Evolutionary conservation across 37 sponge, comb jelly and placozoan genomes (phyloP).

Genomic region (Cladorhizidae sp.): DNA sequence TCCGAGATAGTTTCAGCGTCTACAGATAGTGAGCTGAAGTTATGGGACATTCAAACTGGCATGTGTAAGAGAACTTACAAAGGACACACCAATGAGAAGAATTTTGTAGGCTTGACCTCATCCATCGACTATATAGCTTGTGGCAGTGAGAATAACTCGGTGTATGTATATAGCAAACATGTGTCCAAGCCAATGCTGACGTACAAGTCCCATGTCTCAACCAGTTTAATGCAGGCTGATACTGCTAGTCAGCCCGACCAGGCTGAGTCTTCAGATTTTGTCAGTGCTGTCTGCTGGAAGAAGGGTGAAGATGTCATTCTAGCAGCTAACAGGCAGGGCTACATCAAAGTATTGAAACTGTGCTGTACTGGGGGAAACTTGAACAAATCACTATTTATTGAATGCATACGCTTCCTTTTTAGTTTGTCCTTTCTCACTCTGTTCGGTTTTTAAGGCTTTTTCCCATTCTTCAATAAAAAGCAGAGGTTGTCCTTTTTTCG

Average conservation of each 20-base stretch:
- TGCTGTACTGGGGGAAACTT: too few species aligned
- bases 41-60: too few species aligned
- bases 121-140: constrained; percentile 74
- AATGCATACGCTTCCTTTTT: too few species aligned
- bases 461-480: too few species aligned
- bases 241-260: too few species aligned
- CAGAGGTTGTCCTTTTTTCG: too few species aligned
- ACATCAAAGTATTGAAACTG: too few species aligned
- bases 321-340: constrained; percentile 90
- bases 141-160: constrained; percentile 85
- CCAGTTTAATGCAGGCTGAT: constrained; percentile 55
- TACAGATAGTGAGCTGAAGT: constrained; percentile 39
- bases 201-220: constrained; percentile 49
- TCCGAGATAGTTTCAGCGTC: constrained; percentile 82
- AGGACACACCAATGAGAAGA: constrained; percentile 89
- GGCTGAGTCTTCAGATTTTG: too few species aligned
- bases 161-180: constrained; percentile 74
- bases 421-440: too few species aligned
- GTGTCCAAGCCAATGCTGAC: constrained; percentile 65
- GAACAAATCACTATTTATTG: too few species aligned
- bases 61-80: constrained; percentile 54
- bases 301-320: constrained; percentile 52
- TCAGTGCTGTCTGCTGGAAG: background rate
- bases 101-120: constrained; percentile 83
- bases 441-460: too few species aligned